Percentiles rank a stretch among this genome's conserved stretches.
Evolutionary conservation across 2,797 vertebrate genomes (phyloP).

Genomic region (Dipus sagitta): DNA sequence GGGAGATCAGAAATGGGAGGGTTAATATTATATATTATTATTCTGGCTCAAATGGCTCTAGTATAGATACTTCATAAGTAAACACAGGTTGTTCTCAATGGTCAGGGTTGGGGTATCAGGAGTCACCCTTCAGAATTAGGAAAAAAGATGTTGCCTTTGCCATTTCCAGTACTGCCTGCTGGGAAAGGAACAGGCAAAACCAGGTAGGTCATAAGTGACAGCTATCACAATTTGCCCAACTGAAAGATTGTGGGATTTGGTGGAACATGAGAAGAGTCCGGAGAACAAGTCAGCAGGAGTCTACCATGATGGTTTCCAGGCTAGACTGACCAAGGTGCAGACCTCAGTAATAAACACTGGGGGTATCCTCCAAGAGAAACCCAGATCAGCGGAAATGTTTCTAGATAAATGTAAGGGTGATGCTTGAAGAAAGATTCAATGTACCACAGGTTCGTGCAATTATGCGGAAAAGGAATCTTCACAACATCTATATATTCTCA

Average conservation of each 20-base stretch:
- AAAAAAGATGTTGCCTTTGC: background rate
- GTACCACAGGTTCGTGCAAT: background rate
- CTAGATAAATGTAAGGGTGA: constrained; percentile 16
- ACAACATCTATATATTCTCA: background rate
- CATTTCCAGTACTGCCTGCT: background rate
- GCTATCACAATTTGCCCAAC: background rate
- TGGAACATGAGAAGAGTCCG: background rate
- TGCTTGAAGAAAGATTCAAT: background rate
- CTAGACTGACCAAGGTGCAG: background rate
- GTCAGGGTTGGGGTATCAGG: background rate
- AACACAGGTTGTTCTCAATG: background rate
- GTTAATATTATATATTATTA: background rate
- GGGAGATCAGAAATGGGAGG: background rate
- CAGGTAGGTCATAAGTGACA: background rate
- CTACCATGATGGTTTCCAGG: background rate
- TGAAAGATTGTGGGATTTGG: background rate
- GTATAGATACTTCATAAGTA: background rate
- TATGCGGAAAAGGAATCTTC: background rate
- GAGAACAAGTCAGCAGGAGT: background rate
- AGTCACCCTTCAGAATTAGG: background rate
- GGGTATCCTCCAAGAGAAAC: background rate
- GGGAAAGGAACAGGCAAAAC: background rate
- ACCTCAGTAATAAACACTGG: background rate
- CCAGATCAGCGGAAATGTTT: background rate
- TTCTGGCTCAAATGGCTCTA: background rate